Evolutionary conservation across 2,888 invertebrate genomes (phyloP), one percentile per base, ranked within the genome.

Genomic region (Suillia variegata): DNA sequence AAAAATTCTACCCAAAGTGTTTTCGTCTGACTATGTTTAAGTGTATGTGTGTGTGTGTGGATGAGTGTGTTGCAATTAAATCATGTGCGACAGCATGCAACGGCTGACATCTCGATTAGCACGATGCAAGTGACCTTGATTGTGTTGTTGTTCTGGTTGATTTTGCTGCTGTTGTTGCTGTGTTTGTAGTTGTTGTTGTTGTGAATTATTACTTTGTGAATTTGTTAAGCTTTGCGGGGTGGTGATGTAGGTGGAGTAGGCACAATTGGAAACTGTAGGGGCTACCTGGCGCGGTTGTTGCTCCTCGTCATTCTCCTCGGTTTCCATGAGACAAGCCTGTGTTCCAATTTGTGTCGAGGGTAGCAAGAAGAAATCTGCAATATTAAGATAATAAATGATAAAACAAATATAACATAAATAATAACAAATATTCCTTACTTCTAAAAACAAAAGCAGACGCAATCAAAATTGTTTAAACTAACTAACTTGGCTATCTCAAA

Each of bases 61-160:
- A n/a, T n/a, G n/a, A n/a, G n/a, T n/a, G n/a, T 26, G 26, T 26
- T 26, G 26, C 26, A 26, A 26, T 10, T 26, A 26, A 13, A n/a
- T 51, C 77, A 77, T 77, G 69, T 77, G 77, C 67, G 77, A 77
- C 71, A 77, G 71, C 74, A 77, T 71, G 70, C 77, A 78, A 73
- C 77, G 77, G 73, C 77, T 78, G 73, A 77, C 77, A 73, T 78
- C 77, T 65, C 77, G 74, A 71, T 77, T 77, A 67, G 77, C 68
- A 70, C 78, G 77, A 72, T 78, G 77, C 70, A 78, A 76, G 67
- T 77, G 78, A 75, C 78, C 77, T 76, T 78, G 77, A 71, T 76
- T 78, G 65, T 73, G 70, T 63, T 70, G 71, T 42, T 51, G 61
- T 47, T 48, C 47, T 49, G 45, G 55, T 17, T 49, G 49, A 38